Base-by-base conservation (phyloP, 2,797 vertebrate species). In the Diglossa cyanea region DNA sequence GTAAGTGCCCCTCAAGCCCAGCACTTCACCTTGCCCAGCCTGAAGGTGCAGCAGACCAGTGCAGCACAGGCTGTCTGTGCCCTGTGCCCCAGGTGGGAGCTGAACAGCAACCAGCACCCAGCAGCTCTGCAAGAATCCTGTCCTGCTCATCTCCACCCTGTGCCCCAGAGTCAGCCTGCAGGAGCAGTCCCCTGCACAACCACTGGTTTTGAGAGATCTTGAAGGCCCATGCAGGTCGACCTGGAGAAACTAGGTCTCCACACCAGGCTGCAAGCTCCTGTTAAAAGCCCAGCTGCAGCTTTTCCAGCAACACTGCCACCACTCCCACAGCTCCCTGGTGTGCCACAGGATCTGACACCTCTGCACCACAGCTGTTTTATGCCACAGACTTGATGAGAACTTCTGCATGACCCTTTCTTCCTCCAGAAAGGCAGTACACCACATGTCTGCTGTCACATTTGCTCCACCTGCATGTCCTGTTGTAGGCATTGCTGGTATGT, bases 321-420 rank as follows among this genome's bases (percentile, higher is more conserved):
- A 7, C 55, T 48, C 23, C 55, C 1, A 0, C 42, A 48, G 60
- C 40, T 76, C 10, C 1, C 30, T 4, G 4, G 31, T 20, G 39
- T 50, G 50, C 42, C 8, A 2, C 51, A 17, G 50, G 45, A 45
- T 35, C n/a, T 5, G 9, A 60, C 48, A 53, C 47, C 44, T 62
- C 60, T 40, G n/a, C 3, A 12, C 23, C 39, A 31, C 2, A 2
- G 18, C 39, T 62, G 23, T 21, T 53, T 30, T 0, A 0, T 6
- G 12, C 47, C 35, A 51, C 53, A 62, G 13, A 62, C 60, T 65
- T 30, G 31, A 50, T 55, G 31, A 93, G 33, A 92, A 86, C 51
- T 63, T 72, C 48, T 44, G 51, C 20, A 17, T 20, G 87, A 66
- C 15, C 16, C 48, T 26, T 88, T 90, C 24, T 50, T 63, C 45